Evolutionary conservation across 2,797 vertebrate species (phyloP), one percentile per base, ranked within the genome.

Genomic region (Hapalemur alaotrensis): DNA sequence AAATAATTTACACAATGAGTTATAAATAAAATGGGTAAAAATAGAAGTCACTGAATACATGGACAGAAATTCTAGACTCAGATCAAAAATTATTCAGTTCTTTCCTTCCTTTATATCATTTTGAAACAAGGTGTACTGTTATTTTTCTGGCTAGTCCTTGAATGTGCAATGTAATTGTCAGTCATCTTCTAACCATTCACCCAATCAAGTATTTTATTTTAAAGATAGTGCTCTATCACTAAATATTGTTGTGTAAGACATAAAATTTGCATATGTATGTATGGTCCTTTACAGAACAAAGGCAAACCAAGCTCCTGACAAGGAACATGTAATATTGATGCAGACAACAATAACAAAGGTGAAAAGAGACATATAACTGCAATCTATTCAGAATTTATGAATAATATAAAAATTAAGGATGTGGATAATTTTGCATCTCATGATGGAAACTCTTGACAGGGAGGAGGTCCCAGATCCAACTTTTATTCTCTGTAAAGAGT

Each of bases 1-100:
- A 94, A 93, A 72, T 89, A 96, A 79, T 17, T 93, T 70, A 95
- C 80, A 78, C 18, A 18, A 46, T 46, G 2, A 92, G 69, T 72
- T 90, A 73, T 91, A 97, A 97, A 96, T 20, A 79, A 70, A 91
- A 89, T 80, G 92, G 79, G 96, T 65, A 94, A 97, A 92, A 41
- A 61, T 65, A n/a, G 48, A 67, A 43, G 0, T 70, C 46, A 41
- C 88, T 61, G 93, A 97, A 98, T 96, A 97, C 90, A 95, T 1
- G 91, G 65, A 67, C 79, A 38, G 7, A 91, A 73, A 79, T 80
- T 96, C 32, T 48, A 90, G 72, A 75, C 97, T 63, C 48, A 79
- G 22, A 57, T 28, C 35, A 70, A 80, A 84, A 57, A 25, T 11
- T 54, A 14, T 41, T 76, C 25, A 41, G 18, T 35, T 95, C 15